Conservation (phyloP, 1,140 invertebrate species). For the Holotrichia oblita region DNA sequence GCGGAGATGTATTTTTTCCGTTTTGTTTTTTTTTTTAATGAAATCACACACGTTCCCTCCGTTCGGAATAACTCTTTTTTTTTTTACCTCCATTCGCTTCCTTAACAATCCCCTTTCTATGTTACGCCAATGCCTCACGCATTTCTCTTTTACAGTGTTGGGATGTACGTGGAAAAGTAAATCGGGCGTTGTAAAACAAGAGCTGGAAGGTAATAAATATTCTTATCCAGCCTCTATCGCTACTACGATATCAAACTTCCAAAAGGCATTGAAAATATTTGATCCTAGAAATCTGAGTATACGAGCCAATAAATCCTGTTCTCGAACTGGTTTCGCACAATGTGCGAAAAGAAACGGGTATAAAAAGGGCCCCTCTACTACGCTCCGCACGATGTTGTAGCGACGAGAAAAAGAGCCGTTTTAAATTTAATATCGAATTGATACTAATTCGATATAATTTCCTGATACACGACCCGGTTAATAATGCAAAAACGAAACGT, state of each 20-base stretch:
- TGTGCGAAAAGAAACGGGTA: slow-evolving; percentile 1
- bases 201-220: slow-evolving; percentile 36
- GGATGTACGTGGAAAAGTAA: too few species aligned
- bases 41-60: neutral
- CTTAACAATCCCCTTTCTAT: neutral
- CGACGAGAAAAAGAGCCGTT: too few species aligned
- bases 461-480: too few species aligned
- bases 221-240: slow-evolving; percentile 2
- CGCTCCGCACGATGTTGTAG: too few species aligned
- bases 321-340: neutral
- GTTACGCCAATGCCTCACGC: neutral
- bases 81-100: neutral
- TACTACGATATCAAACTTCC: slow-evolving; percentile 19
- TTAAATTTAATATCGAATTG: too few species aligned
- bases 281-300: slow-evolving; percentile 36
- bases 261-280: slow-evolving; percentile 39
- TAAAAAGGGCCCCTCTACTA: too few species aligned
- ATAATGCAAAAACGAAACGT: too few species aligned
- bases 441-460: too few species aligned
- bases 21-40: neutral
- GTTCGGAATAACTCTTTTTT: neutral
- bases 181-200: slow-evolving; percentile 16
- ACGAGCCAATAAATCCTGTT: slow-evolving; percentile 29
- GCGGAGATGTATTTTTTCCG: neutral
- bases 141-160: too few species aligned